Conservation (phyloP, 2,113 vertebrate species). For the Hemichromis elongatus region DNA sequence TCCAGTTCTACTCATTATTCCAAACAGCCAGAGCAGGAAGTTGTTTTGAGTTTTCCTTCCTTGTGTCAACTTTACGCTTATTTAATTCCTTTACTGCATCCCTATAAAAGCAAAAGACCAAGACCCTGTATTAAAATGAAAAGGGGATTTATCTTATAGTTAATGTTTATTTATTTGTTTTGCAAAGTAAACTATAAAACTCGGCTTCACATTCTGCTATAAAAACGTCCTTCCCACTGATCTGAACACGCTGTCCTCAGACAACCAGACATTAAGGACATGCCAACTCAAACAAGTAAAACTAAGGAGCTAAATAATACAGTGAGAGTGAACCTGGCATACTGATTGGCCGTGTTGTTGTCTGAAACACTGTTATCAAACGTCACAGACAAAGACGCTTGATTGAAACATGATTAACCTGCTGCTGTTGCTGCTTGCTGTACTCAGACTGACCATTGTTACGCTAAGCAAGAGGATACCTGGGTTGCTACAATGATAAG, state of each 20-base stretch:
- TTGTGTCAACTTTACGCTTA: neutral
- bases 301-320: neutral
- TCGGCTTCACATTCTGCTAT: neutral
- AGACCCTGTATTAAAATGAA: neutral
- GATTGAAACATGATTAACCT: neutral
- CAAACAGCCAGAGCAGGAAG: neutral
- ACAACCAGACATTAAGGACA: neutral
- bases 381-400: neutral
- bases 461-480: neutral
- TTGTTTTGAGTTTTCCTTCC: neutral
- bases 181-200: neutral
- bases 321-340: neutral
- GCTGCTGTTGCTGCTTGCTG: neutral
- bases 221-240: neutral
- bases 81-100: neutral
- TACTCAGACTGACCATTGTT: slow-evolving; percentile 4
- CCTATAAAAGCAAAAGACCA: neutral
- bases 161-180: neutral
- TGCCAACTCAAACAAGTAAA: neutral
- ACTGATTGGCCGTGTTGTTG: neutral
- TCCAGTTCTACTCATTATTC: neutral
- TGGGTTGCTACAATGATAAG: slow-evolving; percentile 39
- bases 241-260: neutral
- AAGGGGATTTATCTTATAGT: neutral
- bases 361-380: neutral